Evolutionary conservation across 1,140 invertebrate species (phyloP), one percentile per base, ranked within the genome.

Genomic region (Drosophila nannoptera): DNA sequence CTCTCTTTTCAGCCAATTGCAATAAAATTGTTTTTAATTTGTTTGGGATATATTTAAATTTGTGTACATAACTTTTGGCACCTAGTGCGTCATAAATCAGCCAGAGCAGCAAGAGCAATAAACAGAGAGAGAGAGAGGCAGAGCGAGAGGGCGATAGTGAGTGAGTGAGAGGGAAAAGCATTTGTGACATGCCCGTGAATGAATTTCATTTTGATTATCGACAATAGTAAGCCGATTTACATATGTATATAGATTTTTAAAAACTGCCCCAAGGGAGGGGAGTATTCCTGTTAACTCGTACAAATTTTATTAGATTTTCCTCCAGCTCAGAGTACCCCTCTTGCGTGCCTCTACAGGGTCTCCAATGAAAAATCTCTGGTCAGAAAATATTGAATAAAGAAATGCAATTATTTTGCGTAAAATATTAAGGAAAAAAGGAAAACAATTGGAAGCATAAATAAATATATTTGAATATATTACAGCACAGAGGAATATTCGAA

Each of bases 51-150:
- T 49, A 14, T 7, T 32, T 7, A 45, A 59, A 66, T 48, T 69
- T 60, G 45, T 76, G 36, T 46, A 11, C 7, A 36, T 12, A 32
- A 22, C 7, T 52, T 63, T 69, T 73, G 53, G 45, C 75, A 69
- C 59, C 49, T 43, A 35, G 9, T 22, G 64, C 35, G 36, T 53
- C 69, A 69, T 56, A 55, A 62, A 45, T 54, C 61, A 45, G 53
- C 32, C 31, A 36, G 32, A 46, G 5, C 42, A 7, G 32, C 40
- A 43, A 7, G 29, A 7, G 8, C n/a, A 7, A 6, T 4, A 43
- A 7, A 46, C 2, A 5, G 2, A 14, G 40, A 12, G 7, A 14
- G 40, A 5, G 40, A 42, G 6, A n/a, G 38, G n/a, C 0, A 40
- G 40, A 42, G n/a, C 0, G 40, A 12, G 40, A 14, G n/a, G 5